phyloP scores from a whole-genome alignment of 1,140 invertebrate genomes.

The Pseudomyrmex cubaensis region DNA sequence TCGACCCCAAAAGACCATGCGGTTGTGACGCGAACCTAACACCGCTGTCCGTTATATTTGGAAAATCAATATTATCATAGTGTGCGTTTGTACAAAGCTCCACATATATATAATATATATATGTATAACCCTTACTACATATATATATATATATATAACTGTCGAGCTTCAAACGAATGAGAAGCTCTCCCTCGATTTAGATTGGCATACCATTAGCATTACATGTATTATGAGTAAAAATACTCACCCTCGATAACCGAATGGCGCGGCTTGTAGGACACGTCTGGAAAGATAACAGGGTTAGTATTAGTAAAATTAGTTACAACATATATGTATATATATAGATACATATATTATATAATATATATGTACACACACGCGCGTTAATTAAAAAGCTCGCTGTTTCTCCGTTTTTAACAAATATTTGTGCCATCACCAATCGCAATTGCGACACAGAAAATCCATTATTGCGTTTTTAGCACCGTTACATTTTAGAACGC shows the following conservation, averaged over 20 bases:
- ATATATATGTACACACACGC: no score
- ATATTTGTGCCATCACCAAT: conserved; percentile 20
- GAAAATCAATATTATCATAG: conserved; percentile 48
- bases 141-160: no score
- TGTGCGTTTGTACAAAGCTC: conserved; percentile 4
- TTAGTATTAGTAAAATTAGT: conserved; percentile 76
- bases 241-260: conserved; percentile 86
- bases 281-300: conserved; percentile 83
- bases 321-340: conserved; percentile 39
- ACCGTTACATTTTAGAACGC: neutral
- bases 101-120: neutral
- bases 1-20: neutral
- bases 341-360: neutral
- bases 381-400: conserved; percentile 41
- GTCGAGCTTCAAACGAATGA: conserved; percentile 17
- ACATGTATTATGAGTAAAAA: conserved; percentile 41
- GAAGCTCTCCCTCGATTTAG: conserved; percentile 35
- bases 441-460: neutral
- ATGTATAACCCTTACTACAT: no score
- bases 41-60: conserved; percentile 13
- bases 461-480: conserved; percentile 11
- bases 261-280: conserved; percentile 85
- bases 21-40: neutral
- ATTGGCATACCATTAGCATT: conserved; percentile 31
- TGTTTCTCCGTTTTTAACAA: neutral